These are phyloP conservation scores for Oceanites oceanicus DNA, from an alignment of 2,113 vertebrate species.

Conservation along the genomic window DNA sequence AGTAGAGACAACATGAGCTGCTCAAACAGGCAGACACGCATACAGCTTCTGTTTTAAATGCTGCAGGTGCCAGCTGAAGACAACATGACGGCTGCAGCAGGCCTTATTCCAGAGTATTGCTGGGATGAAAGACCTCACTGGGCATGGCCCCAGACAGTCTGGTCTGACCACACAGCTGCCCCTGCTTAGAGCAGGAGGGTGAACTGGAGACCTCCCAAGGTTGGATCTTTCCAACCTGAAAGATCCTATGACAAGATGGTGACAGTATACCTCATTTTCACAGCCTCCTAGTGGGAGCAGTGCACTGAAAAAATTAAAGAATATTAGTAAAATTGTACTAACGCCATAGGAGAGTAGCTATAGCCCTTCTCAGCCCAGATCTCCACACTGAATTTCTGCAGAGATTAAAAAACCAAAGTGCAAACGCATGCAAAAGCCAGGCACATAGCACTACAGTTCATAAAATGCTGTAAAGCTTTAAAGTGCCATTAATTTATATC, in stretches of 20 bases:
- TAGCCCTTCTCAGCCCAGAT: not conserved
- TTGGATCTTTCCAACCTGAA: not conserved
- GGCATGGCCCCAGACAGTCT: not conserved
- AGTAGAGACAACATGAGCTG: not conserved
- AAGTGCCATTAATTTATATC: not conserved
- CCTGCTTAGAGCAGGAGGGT: not conserved
- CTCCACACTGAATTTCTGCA: not conserved
- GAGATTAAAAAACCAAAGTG: not conserved
- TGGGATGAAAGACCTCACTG: not conserved
- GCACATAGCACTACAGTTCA: not conserved
- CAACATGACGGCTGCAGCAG: not conserved
- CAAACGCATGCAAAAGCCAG: not conserved
- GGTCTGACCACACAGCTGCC: not conserved
- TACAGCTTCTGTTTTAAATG: not conserved
- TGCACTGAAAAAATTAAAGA: not conserved
- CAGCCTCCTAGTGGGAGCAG: not conserved
- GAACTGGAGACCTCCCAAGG: not conserved
- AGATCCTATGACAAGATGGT: not conserved
- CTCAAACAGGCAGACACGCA: not conserved
- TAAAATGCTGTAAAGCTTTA: not conserved
- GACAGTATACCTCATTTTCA: not conserved
- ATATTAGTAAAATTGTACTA: not conserved
- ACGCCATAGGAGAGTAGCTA: not conserved
- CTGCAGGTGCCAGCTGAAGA: slow-evolving; percentile 10
- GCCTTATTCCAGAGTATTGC: not conserved